phyloP scores from a whole-genome alignment of 2,888 invertebrate genomes.

The Lamellibrachia columna region DNA sequence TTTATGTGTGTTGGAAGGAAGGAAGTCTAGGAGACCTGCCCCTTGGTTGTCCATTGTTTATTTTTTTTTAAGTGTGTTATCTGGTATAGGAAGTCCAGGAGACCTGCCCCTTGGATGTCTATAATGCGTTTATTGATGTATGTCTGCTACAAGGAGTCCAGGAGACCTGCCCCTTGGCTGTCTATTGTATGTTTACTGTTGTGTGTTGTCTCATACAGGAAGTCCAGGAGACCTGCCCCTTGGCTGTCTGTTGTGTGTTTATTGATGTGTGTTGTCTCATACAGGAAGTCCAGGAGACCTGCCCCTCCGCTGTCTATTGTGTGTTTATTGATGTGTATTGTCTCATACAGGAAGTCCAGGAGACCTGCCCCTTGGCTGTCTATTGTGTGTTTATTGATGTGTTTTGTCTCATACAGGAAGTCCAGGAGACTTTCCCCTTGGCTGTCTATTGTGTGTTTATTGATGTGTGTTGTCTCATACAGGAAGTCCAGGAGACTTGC shows the following conservation, averaged over 20 bases:
- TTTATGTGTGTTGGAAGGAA: not conserved
- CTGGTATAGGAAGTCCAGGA: not conserved
- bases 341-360: no score
- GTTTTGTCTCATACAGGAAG: no score
- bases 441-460: no score
- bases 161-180: not conserved
- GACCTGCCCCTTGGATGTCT: not conserved
- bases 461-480: not conserved
- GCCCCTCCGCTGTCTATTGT: not conserved
- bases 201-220: not conserved
- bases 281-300: not conserved
- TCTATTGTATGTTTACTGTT: not conserved
- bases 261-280: not conserved
- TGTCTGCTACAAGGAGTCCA: not conserved
- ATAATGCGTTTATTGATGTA: not conserved
- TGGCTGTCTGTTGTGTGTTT: not conserved
- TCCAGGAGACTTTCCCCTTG: no score
- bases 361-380: no score
- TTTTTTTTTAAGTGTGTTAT: not conserved
- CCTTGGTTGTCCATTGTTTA: not conserved
- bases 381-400: no score
- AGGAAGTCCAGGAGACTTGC: slow-evolving; percentile 2
- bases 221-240: slow-evolving; percentile 14
- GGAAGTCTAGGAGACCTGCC: not conserved
- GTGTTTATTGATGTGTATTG: not conserved